Percentiles rank a stretch among this genome's conserved stretches.
phyloP scores from a whole-genome alignment of 2,888 invertebrate species.

The Scaptomyza tumidula region DNA sequence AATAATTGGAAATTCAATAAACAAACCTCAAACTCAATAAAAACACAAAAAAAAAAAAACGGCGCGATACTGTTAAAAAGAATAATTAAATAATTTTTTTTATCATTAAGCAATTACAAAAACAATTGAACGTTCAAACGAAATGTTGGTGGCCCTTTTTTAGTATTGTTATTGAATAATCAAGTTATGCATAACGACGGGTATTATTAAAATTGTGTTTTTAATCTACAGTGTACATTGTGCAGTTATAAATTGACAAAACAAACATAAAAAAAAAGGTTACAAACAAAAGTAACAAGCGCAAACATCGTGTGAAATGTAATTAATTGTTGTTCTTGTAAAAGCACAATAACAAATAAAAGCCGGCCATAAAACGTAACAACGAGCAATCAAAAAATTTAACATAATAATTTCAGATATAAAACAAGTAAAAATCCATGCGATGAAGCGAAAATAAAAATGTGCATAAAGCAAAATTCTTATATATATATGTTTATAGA shows the following conservation, averaged over 20 bases:
- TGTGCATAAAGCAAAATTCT: constrained; percentile 20
- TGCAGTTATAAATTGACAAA: constrained; percentile 47
- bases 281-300: constrained; percentile 3
- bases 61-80: constrained; percentile 45
- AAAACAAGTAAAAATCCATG: constrained; percentile 21
- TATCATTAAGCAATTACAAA: constrained; percentile 53
- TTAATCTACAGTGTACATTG: constrained; percentile 8
- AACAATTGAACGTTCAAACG: constrained; percentile 5
- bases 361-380: constrained; percentile 24
- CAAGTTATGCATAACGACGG: constrained; percentile 46
- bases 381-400: constrained; percentile 20
- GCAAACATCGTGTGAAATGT: constrained; percentile 48
- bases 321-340: constrained; percentile 56
- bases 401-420: constrained; percentile 29
- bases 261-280: constrained; percentile 3
- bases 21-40: constrained; percentile 59
- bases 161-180: constrained; percentile 42
- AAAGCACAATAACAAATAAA: constrained; percentile 12
- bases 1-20: constrained; percentile 67
- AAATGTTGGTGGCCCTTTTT: constrained; percentile 14
- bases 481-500: background rate
- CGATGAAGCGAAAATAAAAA: constrained; percentile 20
- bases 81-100: constrained; percentile 61
- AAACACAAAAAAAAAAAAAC: constrained; percentile 26
- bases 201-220: constrained; percentile 38